Percentiles rank a stretch among this genome's conserved stretches.
Evolutionary conservation across 2,888 invertebrate species (phyloP).

Genomic region (Drosophila eohydei): DNA sequence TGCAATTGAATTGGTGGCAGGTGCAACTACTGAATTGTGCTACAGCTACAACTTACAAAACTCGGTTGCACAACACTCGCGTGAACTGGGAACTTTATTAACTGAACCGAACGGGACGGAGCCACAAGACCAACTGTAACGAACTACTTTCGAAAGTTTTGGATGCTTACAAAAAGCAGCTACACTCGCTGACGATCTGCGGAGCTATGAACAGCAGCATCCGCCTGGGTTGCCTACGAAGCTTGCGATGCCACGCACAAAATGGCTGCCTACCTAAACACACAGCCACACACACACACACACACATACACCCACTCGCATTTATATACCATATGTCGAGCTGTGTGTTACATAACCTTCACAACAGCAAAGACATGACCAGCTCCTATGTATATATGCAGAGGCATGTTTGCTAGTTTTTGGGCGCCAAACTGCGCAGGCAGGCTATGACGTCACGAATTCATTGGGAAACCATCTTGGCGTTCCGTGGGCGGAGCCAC

Average conservation of each 20-base stretch:
- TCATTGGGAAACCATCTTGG: constrained; percentile 73
- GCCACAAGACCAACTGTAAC: constrained; percentile 48
- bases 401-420: constrained; percentile 18
- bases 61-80: constrained; percentile 50
- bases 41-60: constrained; percentile 64
- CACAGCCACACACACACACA: constrained; percentile 16
- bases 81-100: neutral
- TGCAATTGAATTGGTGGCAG: constrained; percentile 29
- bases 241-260: constrained; percentile 67
- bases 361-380: constrained; percentile 58
- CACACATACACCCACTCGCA: constrained; percentile 6
- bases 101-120: constrained; percentile 58
- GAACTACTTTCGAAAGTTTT: constrained; percentile 15
- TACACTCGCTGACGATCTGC: constrained; percentile 85
- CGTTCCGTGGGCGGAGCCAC: constrained; percentile 62
- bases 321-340: constrained; percentile 13
- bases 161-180: constrained; percentile 74
- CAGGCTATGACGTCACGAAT: constrained; percentile 62
- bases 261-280: constrained; percentile 68
- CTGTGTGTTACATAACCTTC: constrained; percentile 70
- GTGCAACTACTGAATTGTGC: constrained; percentile 26
- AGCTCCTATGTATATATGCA: constrained; percentile 30
- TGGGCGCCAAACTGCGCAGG: constrained; percentile 38
- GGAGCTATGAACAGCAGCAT: constrained; percentile 84
- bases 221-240: constrained; percentile 81